These are phyloP conservation scores for Thera britannica DNA, from an alignment of 2,888 invertebrate species.

Conservation along the genomic window DNA sequence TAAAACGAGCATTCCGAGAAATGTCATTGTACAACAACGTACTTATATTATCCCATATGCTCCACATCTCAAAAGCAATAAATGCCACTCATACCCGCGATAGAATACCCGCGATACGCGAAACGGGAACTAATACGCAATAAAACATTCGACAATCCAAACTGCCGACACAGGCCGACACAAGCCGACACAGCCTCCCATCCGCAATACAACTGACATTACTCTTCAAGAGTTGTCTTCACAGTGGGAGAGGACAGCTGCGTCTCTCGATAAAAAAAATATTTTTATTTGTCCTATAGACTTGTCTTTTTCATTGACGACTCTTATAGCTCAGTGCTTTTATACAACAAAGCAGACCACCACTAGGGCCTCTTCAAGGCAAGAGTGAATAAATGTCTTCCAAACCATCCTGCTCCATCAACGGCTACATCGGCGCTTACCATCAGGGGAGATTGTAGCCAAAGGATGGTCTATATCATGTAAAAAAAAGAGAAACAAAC, in stretches of 20 bases:
- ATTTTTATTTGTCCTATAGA: background rate
- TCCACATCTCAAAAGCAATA: constrained; percentile 27
- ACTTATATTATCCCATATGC: constrained; percentile 20
- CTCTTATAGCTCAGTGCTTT: too few relatives aligned
- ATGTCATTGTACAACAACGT: background rate
- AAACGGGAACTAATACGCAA: constrained; percentile 29
- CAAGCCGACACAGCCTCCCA: constrained; percentile 20
- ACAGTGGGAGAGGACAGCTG: constrained; percentile 19
- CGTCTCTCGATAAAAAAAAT: background rate
- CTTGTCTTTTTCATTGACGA: too few relatives aligned
- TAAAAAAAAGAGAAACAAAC: too few relatives aligned
- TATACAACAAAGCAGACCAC: too few relatives aligned
- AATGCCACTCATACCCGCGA: constrained; percentile 27
- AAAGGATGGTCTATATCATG: too few relatives aligned
- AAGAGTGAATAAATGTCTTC: too few relatives aligned
- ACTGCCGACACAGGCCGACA: constrained; percentile 26
- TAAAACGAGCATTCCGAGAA: too few relatives aligned
- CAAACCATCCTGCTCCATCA: too few relatives aligned
- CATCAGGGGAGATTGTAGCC: too few relatives aligned
- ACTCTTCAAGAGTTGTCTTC: constrained; percentile 42
- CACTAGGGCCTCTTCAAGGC: too few relatives aligned
- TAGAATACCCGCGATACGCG: constrained; percentile 26
- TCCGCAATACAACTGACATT: constrained; percentile 56
- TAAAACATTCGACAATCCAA: constrained; percentile 43
- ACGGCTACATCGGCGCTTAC: too few relatives aligned